Percentiles rank a stretch among this genome's conserved stretches.
Evolutionary conservation across 2,113 vertebrate genomes (phyloP).

Genomic region (Mola mola): DNA sequence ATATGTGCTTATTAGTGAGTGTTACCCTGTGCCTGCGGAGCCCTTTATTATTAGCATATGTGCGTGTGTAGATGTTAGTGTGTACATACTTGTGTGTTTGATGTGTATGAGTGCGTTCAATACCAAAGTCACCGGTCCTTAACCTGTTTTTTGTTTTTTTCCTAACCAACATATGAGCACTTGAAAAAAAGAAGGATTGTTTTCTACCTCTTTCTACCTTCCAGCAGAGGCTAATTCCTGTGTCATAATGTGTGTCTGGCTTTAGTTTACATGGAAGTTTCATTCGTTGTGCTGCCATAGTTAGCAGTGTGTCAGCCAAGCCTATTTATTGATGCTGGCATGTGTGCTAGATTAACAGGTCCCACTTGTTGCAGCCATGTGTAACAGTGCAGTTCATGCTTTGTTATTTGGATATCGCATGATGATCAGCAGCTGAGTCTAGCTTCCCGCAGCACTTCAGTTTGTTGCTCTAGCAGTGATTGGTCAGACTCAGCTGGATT

Average conservation of each 20-base stretch:
- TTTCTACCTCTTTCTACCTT: conserved; percentile 54
- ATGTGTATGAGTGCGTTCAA: conserved; percentile 60
- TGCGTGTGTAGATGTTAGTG: conserved; percentile 46
- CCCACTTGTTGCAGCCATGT: conserved; percentile 70
- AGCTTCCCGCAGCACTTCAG: conserved; percentile 23
- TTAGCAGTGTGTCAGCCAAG: conserved; percentile 34
- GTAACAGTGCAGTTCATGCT: conserved; percentile 25
- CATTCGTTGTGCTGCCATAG: conserved; percentile 48
- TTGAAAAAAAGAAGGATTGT: conserved; percentile 61
- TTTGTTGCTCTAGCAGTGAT: conserved; percentile 33
- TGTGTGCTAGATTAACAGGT: conserved; percentile 73
- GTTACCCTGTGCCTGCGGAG: conserved; percentile 69
- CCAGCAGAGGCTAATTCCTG: conserved; percentile 35
- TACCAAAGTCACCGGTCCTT: conserved; percentile 63
- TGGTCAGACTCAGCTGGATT: conserved; percentile 43
- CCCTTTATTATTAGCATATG: conserved; percentile 79
- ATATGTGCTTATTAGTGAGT: conserved; percentile 76
- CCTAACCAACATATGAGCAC: conserved; percentile 56
- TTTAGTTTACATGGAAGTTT: conserved; percentile 48
- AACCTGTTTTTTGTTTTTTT: conserved; percentile 60
- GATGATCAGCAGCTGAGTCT: conserved; percentile 33
- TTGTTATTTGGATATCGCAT: conserved; percentile 47
- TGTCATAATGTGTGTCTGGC: conserved; percentile 56
- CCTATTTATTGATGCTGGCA: conserved; percentile 60
- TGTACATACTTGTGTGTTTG: conserved; percentile 63